Conservation (phyloP, 2,113 vertebrate genomes). For the Bungarus multicinctus region DNA sequence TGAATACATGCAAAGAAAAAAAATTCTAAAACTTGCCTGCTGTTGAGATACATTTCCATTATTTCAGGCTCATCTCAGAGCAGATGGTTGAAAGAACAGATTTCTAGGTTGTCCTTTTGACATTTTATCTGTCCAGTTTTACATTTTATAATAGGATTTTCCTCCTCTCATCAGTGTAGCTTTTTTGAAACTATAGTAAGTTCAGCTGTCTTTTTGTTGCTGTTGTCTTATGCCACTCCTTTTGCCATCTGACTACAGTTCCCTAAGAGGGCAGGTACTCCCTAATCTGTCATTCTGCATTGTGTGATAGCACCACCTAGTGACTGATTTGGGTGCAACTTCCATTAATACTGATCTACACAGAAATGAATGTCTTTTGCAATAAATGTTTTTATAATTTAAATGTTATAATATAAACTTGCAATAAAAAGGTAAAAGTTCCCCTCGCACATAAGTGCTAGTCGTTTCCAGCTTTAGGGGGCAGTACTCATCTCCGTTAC, state of each 20-base stretch:
- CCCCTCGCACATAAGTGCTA: too few relatives aligned
- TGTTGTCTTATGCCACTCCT: background rate
- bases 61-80: background rate
- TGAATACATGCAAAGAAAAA: background rate
- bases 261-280: background rate
- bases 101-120: background rate
- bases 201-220: background rate
- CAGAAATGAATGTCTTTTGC: background rate
- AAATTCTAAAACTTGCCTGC: background rate
- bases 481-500: too few relatives aligned
- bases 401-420: background rate
- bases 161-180: background rate
- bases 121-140: slow-evolving; percentile 34
- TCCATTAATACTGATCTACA: background rate
- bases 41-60: background rate
- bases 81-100: background rate
- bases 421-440: background rate
- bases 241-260: background rate
- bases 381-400: background rate
- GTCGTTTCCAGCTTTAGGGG: too few relatives aligned
- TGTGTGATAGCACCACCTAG: slow-evolving; percentile 9
- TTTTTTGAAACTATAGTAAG: background rate
- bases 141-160: background rate
- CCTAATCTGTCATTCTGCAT: background rate
- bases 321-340: background rate